These are phyloP conservation scores for Drosophila eugracilis DNA, from an alignment of 1,140 invertebrate genomes.

Conservation along the genomic window DNA sequence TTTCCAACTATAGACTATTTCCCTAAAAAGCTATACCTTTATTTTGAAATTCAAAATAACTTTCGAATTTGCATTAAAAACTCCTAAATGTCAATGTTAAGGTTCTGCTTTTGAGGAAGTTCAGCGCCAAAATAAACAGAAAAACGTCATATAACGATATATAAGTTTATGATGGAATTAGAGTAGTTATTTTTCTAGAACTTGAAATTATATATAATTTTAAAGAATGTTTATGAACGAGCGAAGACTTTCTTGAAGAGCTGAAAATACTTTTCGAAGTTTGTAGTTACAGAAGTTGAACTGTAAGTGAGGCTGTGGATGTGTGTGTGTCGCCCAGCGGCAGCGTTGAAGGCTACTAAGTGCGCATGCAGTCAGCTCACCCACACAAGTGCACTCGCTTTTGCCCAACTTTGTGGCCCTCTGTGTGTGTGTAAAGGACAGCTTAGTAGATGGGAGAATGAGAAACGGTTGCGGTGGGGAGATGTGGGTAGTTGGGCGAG, in stretches of 20 bases:
- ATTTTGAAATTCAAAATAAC: no score
- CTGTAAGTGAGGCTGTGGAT: slow-evolving; percentile 18
- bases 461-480: not conserved
- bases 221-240: not conserved
- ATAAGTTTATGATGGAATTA: no score
- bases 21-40: no score
- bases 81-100: no score
- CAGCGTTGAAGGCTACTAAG: slow-evolving; percentile 79
- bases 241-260: not conserved
- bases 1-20: no score
- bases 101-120: no score
- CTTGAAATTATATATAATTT: not conserved
- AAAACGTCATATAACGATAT: no score
- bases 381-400: slow-evolving; percentile 64
- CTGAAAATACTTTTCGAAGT: not conserved
- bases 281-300: not conserved
- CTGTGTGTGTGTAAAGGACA: slow-evolving; percentile 51
- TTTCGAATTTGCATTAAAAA: no score
- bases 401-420: slow-evolving; percentile 51
- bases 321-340: slow-evolving; percentile 53
- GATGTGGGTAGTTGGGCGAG: not conserved
- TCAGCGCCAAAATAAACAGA: no score
- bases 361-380: slow-evolving; percentile 75
- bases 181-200: no score
- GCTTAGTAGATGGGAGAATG: slow-evolving; percentile 40